These are phyloP conservation scores for Nyctibius grandis DNA, from an alignment of 2,797 vertebrate genomes.

Conservation along the genomic window DNA sequence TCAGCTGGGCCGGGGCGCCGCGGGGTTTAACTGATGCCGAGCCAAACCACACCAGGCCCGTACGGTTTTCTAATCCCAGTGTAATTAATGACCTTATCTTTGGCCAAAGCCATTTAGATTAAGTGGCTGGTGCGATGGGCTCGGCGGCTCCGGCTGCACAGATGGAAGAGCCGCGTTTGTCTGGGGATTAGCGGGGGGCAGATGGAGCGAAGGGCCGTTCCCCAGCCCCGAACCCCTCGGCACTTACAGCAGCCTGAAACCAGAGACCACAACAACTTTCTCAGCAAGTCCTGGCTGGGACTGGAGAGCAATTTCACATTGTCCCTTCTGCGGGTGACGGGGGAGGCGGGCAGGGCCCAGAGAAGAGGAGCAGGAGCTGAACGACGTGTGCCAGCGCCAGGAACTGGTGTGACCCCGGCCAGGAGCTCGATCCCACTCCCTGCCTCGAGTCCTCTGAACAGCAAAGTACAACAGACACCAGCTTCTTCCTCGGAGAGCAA, in stretches of 20 bases:
- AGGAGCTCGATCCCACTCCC: background rate
- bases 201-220: constrained; percentile 20
- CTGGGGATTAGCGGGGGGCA: constrained; percentile 51
- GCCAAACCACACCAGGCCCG: background rate
- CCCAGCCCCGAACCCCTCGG: background rate
- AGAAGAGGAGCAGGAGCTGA: background rate
- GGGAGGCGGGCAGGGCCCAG: background rate
- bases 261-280: constrained; percentile 25
- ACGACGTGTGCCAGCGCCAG: fast-evolving
- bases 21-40: background rate
- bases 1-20: background rate
- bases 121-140: constrained; percentile 38
- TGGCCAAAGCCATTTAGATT: constrained; percentile 67
- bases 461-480: background rate
- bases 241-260: background rate
- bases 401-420: background rate
- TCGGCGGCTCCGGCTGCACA: constrained; percentile 19
- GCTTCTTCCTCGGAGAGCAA: background rate
- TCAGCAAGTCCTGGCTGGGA: background rate
- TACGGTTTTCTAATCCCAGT: constrained; percentile 35
- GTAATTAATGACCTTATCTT: constrained; percentile 70
- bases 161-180: constrained; percentile 41
- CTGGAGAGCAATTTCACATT: background rate
- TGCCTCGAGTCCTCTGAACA: background rate
- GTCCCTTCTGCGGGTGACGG: background rate